These are phyloP conservation scores for Nymphalis polychloros DNA, from an alignment of 2,888 invertebrate genomes.

Conservation along the genomic window DNA sequence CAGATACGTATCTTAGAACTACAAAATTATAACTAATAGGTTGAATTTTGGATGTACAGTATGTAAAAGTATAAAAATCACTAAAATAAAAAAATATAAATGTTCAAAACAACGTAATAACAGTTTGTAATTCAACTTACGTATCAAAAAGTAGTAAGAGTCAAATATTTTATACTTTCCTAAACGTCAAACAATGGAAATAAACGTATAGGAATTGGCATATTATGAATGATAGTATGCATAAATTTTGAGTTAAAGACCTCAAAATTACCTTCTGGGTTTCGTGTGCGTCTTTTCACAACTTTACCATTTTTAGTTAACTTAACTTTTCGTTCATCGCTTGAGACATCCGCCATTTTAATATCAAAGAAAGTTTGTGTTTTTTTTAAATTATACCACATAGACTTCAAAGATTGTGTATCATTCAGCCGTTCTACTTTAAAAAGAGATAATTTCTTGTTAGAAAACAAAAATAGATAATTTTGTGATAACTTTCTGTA, in stretches of 20 bases:
- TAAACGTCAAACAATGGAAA: slow-evolving; percentile 25
- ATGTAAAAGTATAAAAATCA: background rate
- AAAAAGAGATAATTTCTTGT: too few species aligned
- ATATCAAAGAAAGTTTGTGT: slow-evolving; percentile 55
- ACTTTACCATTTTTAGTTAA: slow-evolving; percentile 77
- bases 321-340: slow-evolving; percentile 74
- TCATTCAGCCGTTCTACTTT: slow-evolving; percentile 10
- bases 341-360: slow-evolving; percentile 82
- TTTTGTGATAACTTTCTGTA: too few species aligned
- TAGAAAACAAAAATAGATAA: too few species aligned
- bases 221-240: slow-evolving; percentile 25
- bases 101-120: slow-evolving; percentile 36
- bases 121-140: slow-evolving; percentile 44
- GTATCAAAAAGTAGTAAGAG: slow-evolving; percentile 75
- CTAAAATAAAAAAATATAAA: slow-evolving; percentile 7
- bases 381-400: slow-evolving; percentile 3
- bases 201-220: slow-evolving; percentile 21
- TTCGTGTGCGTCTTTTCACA: slow-evolving; percentile 73
- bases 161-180: slow-evolving; percentile 53
- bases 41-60: slow-evolving; percentile 7
- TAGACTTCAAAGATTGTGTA: background rate
- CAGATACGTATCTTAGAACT: background rate
- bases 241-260: slow-evolving; percentile 33
- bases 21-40: background rate
- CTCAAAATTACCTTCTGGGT: slow-evolving; percentile 72